Base-by-base conservation (phyloP, 1,140 invertebrate genomes). In the Panonychus citri region DNA sequence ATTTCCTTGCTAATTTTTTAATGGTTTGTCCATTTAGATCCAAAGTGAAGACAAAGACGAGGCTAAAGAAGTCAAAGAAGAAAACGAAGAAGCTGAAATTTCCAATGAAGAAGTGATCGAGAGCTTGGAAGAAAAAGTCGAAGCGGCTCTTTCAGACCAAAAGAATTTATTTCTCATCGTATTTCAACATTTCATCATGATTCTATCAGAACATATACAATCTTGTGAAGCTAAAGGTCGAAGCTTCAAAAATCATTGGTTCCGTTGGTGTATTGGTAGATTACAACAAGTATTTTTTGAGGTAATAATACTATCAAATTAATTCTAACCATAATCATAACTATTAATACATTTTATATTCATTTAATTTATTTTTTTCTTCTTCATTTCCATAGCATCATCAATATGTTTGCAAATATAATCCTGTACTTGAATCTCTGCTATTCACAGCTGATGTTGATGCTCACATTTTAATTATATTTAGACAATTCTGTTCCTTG, bases 111-210 rank as follows among this genome's bases (percentile, higher is more conserved):
- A 74, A 55, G 78, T 80, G 62, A 82, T 95, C 2, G 89, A 95
- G 67, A 77, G 84, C 58, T 91, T 94, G 85, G 90, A 95, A 68
- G 91, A 95, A 68, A 82, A 83, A 62, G 68, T 95, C 55, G 91
- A 96, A 72, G 79, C 82, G 28, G 86, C 86, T 0, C 87, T 94
- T 71, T 85, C 85, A 57, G 88, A 95, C 70, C 88, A 94, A 68
- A 96, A 96, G 71, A 88, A 91, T 70, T 72, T 96, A 21, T 96
- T 96, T 66, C 77, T 97, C 12, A 94, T 97, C 66, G 86, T 96
- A 64, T 95, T 96, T 70, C 89, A 95, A 39, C 48, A 51, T 40
- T 97, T 98, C 70, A 96, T 96, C 59, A 95, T 96, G 83, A 88
- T 94, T 62, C 74, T 98, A 50, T 93, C 89, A 0, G 91, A 97